Percentiles rank a stretch among this genome's conserved stretches.
Conservation (phyloP, 2,797 vertebrate genomes). For the Chiroxiphia lanceolata region DNA sequence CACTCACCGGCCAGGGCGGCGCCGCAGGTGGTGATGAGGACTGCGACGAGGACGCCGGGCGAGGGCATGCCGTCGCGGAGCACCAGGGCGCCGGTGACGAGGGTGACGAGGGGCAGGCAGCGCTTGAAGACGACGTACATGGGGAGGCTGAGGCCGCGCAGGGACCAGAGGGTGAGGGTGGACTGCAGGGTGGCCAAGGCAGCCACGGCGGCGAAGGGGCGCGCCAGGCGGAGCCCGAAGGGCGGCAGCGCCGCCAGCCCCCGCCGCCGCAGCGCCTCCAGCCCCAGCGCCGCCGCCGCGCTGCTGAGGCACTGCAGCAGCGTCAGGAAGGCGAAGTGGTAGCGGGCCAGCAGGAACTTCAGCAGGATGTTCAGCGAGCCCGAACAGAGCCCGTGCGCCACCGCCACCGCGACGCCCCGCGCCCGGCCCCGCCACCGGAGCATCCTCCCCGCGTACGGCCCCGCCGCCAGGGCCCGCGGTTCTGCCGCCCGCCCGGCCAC, state of each 20-base stretch:
- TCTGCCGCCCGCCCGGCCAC: not conserved
- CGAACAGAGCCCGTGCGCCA: conserved; percentile 95
- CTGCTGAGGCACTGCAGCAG: conserved; percentile 93
- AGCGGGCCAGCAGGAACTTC: conserved; percentile 91
- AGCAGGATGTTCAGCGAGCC: conserved; percentile 94
- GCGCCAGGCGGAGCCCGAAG: conserved; percentile 86
- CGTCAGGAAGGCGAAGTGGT: conserved; percentile 90
- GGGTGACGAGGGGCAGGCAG: conserved; percentile 92
- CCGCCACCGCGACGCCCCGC: conserved; percentile 89
- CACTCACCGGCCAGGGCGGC: conserved; percentile 91
- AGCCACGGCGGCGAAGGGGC: conserved; percentile 87
- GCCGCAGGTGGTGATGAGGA: conserved; percentile 92
- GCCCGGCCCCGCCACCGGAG: conserved; percentile 75
- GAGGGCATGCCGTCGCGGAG: conserved; percentile 90
- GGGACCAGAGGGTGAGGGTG: conserved; percentile 92
- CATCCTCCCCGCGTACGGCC: not conserved
- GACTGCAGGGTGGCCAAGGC: conserved; percentile 93
- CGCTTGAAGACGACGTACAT: conserved; percentile 99
- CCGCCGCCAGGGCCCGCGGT: not conserved
- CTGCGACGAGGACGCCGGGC: conserved; percentile 86
- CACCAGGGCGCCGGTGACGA: conserved; percentile 89
- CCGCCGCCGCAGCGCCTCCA: conserved; percentile 86
- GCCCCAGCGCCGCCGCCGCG: conserved; percentile 84
- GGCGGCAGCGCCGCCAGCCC: conserved; percentile 87
- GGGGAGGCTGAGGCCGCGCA: conserved; percentile 93